Conservation (phyloP, 2,888 invertebrate genomes). For the Bhutanitis thaidina region DNA sequence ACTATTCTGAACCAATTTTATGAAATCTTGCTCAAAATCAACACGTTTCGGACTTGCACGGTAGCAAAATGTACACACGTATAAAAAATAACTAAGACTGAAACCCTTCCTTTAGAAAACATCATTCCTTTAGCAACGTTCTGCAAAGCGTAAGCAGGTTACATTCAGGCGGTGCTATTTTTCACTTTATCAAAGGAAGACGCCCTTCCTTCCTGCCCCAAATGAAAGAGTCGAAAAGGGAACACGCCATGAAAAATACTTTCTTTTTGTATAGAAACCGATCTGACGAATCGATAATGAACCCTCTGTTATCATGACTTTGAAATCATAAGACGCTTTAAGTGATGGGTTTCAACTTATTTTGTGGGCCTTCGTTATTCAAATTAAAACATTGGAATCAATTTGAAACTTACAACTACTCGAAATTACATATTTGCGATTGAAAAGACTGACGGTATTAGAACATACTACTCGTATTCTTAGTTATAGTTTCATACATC, state of each 20-base stretch:
- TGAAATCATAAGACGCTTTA: slow-evolving; percentile 6
- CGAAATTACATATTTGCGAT: no score
- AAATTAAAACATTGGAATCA: no score
- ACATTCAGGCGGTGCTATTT: slow-evolving; percentile 64
- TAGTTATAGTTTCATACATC: no score
- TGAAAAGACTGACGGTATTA: no score
- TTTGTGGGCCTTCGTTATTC: background rate
- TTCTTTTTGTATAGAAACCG: slow-evolving; percentile 40
- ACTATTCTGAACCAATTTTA: no score
- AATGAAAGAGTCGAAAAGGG: slow-evolving; percentile 64
- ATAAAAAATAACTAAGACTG: slow-evolving; percentile 5
- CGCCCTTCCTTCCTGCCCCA: slow-evolving; percentile 62
- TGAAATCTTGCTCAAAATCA: background rate
- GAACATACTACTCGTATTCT: no score
- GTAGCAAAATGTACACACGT: background rate
- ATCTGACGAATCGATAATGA: slow-evolving; percentile 42
- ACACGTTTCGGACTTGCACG: background rate
- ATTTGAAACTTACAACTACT: no score
- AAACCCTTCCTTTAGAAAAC: slow-evolving; percentile 39
- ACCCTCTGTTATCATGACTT: slow-evolving; percentile 12
- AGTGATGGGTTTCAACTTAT: background rate
- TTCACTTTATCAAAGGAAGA: slow-evolving; percentile 73
- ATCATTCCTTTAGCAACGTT: slow-evolving; percentile 37
- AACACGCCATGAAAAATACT: slow-evolving; percentile 52
- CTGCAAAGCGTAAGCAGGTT: slow-evolving; percentile 51